Evolutionary conservation across 1,140 invertebrate genomes (phyloP).

Genomic region (Dinothrombium tinctorium): DNA sequence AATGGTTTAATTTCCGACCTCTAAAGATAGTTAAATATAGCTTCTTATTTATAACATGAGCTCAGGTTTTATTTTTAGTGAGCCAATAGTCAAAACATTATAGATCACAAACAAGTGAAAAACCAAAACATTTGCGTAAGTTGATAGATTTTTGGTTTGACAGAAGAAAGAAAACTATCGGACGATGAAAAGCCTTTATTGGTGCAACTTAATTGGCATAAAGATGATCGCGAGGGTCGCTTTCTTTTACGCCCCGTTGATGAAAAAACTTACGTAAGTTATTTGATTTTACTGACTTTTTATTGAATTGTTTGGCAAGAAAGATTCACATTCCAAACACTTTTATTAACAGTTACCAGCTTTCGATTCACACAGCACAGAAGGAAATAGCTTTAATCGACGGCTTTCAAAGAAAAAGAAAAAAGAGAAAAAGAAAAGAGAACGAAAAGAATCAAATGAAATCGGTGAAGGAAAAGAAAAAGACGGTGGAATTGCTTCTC

Average conservation of each 20-base stretch:
- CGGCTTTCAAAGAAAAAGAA: constrained; percentile 96
- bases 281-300: background rate
- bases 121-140: too few species aligned
- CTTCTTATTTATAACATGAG: too few species aligned
- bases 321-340: background rate
- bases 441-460: constrained; percentile 8
- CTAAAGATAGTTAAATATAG: too few species aligned
- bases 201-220: constrained; percentile 98
- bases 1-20: too few species aligned
- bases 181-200: constrained; percentile 77
- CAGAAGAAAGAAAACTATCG: constrained; percentile 69
- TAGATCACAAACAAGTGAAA: too few species aligned
- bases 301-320: too few species aligned
- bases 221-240: constrained; percentile 85
- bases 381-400: constrained; percentile 37
- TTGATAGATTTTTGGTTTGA: too few species aligned
- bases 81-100: too few species aligned
- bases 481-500: constrained; percentile 50
- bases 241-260: constrained; percentile 76
- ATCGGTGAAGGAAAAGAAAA: constrained; percentile 22
- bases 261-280: constrained; percentile 29
- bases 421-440: constrained; percentile 57
- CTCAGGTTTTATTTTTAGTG: too few species aligned
- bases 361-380: background rate
- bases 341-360: too few species aligned